Base-by-base conservation (phyloP, 2,888 invertebrate genomes). In the Geophilus truncorum region DNA sequence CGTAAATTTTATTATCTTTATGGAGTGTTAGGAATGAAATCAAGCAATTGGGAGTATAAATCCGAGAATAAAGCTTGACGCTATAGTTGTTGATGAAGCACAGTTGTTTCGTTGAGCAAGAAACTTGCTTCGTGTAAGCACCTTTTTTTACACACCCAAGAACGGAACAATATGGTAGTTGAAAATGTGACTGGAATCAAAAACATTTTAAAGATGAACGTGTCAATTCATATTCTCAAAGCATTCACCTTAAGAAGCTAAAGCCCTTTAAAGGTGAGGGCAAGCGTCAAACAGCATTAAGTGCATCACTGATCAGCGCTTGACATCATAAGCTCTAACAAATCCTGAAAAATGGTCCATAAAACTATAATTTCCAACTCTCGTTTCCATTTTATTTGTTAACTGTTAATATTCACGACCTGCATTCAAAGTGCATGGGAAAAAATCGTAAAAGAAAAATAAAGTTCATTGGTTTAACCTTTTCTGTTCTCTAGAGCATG, bases 211-310 rank as follows among this genome's bases (percentile, higher is more conserved):
- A 62, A 62, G 62, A 62, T 28, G 62, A 62, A 25, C 62, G 62
- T 62, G 62, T 62, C 62, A 62, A 62, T 62, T 62, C 62, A 62
- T 62, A 62, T 62, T 62, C 62, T 62, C 62, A 62, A 62, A 23
- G 62, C 62, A 62, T 62, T 62, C 62, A 62, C 62, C 62, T 28
- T 62, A 62, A 62, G 62, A 62, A 45, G 25, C 25, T 62, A 62
- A 62, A 28, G 62, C 62, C 15, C 25, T 62, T 62, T 62, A 62
- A 62, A 62, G 62, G 28, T 62, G 62, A 62, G 62, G 23, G 62
- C 62, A 62, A 62, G 62, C 62, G 62, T 62, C 62, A 62, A 62
- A 62, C 28, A 62, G 62, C 62, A 62, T 62, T 62, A 45, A 62
- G 62, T 25, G 62, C 62, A 62, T 25, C 25, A 62, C 62, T 62